Base-by-base conservation (phyloP, 1,140 invertebrate genomes). In the Drosophila takahashii region DNA sequence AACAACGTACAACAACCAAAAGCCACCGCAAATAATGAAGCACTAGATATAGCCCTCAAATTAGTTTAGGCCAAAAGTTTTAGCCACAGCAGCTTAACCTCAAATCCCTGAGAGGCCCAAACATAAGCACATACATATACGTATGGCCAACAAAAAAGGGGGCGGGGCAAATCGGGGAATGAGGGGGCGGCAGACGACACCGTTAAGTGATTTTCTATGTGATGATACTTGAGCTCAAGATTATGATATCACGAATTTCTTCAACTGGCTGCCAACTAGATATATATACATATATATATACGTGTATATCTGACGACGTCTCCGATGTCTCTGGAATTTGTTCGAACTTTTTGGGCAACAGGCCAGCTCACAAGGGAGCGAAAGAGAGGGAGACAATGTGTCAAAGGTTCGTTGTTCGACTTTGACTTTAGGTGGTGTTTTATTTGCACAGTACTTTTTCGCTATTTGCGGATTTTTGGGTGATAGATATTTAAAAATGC, bases 181-280 rank as follows among this genome's bases (percentile, higher is more conserved):
- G 18, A 32, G 22, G 41, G 45, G 41, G 45, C 71, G 9, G 52
- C 60, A 61, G 48, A 80, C 62, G 81, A 87, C 71, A 77, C 73
- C 79, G 84, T 89, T 89, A 89, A 89, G 84, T 89, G 84, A 89
- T 89, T 89, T 89, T 89, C 84, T 89, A 89, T 89, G 84, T 89
- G 84, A 89, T 87, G 84, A 89, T 89, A 89, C 84, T 89, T 89
- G 84, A 89, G 84, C 79, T 84, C 72, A 64, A 89, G 84, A 89
- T 89, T 89, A 89, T 89, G 84, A 89, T 89, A 89, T 89, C 84
- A 89, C 77, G 79, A 84, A 89, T 80, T 84, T 77, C 51, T 70
- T 59, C 72, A 57, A 65, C 72, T 75, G 60, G 72, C 59, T 77
- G 73, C 53, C 72, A 75, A 59, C 59, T 32, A 11, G 1, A 34